Evolutionary conservation across 1,140 invertebrate genomes (phyloP).

Genomic region (Schlechtendalia chinensis): DNA sequence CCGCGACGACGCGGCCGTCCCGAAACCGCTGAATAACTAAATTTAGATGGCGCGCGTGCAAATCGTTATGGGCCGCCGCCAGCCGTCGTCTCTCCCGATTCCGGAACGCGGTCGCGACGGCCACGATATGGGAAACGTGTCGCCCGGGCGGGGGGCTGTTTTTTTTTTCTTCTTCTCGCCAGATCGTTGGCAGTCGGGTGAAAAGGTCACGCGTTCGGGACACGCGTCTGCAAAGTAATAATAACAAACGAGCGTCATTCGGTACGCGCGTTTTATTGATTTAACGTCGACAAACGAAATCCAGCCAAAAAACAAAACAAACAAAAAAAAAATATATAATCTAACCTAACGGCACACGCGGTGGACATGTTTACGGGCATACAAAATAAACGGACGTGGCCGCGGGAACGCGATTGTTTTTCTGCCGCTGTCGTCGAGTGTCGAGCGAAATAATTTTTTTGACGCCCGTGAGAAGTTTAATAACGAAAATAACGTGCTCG

Average conservation of each 20-base stretch:
- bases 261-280: neutral
- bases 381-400: too few species aligned
- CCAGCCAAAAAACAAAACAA: conserved; percentile 9
- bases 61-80: conserved; percentile 2
- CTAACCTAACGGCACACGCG: too few species aligned
- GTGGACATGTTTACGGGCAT: too few species aligned
- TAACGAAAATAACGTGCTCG: too few species aligned
- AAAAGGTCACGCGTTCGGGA: neutral
- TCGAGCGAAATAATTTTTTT: neutral
- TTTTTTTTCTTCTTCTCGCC: too few species aligned
- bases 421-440: too few species aligned
- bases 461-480: too few species aligned
- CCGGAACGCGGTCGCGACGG: neutral
- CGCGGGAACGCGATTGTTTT: too few species aligned
- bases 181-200: conserved; percentile 23
- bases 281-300: neutral
- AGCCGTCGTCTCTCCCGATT: neutral
- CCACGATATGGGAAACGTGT: too few species aligned
- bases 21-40: neutral
- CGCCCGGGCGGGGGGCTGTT: too few species aligned
- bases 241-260: neutral
- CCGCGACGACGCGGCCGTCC: too few species aligned
- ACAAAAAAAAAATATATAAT: too few species aligned
- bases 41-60: conserved; percentile 22
- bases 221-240: neutral